Conservation (phyloP, 1,140 invertebrate genomes). For the Leptinotarsa lineolata region DNA sequence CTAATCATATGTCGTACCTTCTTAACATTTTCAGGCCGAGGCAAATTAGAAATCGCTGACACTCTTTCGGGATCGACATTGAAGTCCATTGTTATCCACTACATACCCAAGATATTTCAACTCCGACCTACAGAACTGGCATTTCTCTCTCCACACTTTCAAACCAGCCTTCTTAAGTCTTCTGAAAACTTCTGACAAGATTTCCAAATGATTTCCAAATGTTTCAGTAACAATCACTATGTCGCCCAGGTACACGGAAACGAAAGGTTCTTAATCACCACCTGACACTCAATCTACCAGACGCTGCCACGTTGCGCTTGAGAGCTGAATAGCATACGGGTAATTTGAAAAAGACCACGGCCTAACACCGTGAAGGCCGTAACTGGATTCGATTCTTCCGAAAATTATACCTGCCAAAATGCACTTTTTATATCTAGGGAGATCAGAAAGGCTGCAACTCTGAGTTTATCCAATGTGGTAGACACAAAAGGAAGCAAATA, state of each 20-base stretch:
- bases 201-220: constrained; percentile 33
- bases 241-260: constrained; percentile 47
- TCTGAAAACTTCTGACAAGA: constrained; percentile 38
- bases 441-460: neutral
- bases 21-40: neutral
- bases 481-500: neutral
- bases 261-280: constrained; percentile 31
- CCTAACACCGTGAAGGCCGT: constrained; percentile 44
- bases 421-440: neutral
- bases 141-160: constrained; percentile 49
- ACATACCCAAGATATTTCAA: constrained; percentile 53
- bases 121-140: constrained; percentile 39
- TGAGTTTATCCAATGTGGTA: neutral
- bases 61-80: constrained; percentile 29
- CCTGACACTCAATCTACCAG: constrained; percentile 29
- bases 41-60: constrained; percentile 37
- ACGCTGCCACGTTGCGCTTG: constrained; percentile 43
- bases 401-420: neutral
- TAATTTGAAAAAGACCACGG: constrained; percentile 54
- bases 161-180: constrained; percentile 42
- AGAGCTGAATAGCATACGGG: constrained; percentile 56
- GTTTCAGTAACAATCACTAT: constrained; percentile 36
- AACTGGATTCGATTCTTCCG: neutral
- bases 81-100: constrained; percentile 47
- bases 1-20: constrained; percentile 28